Evolutionary conservation across 2,113 vertebrate genomes (phyloP).

Genomic region (Rhipidura dahli): DNA sequence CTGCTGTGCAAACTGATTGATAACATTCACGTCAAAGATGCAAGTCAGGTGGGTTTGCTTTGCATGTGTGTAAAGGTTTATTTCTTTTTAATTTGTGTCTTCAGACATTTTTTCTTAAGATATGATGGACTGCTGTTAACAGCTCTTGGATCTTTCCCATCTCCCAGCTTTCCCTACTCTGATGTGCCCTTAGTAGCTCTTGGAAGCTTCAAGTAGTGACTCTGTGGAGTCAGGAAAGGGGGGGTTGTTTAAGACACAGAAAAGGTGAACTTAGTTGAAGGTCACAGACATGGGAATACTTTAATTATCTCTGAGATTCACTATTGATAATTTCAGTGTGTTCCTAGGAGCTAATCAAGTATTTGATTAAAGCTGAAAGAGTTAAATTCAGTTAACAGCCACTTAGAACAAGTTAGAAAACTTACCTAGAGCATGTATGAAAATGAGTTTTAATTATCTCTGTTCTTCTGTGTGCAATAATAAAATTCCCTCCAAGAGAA

Average conservation of each 20-base stretch:
- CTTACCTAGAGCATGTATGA: background rate
- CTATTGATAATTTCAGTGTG: background rate
- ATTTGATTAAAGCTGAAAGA: background rate
- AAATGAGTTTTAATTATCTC: background rate
- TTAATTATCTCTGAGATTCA: background rate
- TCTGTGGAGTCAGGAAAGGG: background rate
- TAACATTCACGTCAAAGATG: constrained; percentile 99
- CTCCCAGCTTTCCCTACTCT: background rate
- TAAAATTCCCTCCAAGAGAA: background rate
- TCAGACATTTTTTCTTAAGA: background rate
- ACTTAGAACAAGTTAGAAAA: background rate
- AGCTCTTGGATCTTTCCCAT: background rate
- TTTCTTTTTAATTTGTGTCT: background rate
- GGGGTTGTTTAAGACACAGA: background rate
- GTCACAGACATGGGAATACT: background rate
- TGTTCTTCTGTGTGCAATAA: background rate
- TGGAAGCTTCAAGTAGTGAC: background rate
- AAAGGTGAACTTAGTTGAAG: background rate
- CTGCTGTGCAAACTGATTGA: constrained; percentile 98
- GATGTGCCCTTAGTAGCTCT: background rate
- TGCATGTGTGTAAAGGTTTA: background rate
- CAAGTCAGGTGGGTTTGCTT: constrained; percentile 86
- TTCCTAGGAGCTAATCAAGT: background rate
- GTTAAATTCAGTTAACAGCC: background rate
- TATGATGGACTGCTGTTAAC: background rate